Percentiles rank a stretch among this genome's conserved stretches.
Conservation (phyloP, 2,113 vertebrate species). For the Bungarus multicinctus region DNA sequence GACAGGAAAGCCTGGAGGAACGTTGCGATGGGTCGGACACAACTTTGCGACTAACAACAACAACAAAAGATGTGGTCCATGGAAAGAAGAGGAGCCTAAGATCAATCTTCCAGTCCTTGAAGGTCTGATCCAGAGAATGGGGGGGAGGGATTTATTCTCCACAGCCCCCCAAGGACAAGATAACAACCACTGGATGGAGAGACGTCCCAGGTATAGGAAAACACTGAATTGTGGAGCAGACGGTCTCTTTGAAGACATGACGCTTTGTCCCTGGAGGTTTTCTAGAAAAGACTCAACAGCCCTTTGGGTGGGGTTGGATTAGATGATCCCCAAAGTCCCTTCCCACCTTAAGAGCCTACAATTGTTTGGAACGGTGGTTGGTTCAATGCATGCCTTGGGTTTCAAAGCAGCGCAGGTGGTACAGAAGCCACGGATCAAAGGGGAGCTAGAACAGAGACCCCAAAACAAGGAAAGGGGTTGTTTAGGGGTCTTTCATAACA, state of each 20-base stretch:
- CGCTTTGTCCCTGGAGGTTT: not conserved
- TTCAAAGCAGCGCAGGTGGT: not conserved
- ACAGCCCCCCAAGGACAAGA: not conserved
- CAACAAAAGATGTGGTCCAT: not conserved
- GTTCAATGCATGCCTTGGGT: not conserved
- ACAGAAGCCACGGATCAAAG: not conserved
- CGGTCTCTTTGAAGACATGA: no score
- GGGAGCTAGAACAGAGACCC: not conserved
- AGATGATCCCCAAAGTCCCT: not conserved
- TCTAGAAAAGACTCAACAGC: not conserved
- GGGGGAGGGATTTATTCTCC: not conserved
- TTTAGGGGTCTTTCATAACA: not conserved
- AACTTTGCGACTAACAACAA: no score
- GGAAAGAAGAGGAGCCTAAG: not conserved
- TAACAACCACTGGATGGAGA: not conserved
- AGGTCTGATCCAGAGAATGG: not conserved
- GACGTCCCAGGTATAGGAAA: not conserved
- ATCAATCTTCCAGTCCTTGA: not conserved
- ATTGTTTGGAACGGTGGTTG: not conserved
- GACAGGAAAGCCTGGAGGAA: no score
- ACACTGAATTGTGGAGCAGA: fast-evolving
- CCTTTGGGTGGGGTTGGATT: not conserved
- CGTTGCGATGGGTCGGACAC: no score
- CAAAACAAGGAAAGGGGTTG: not conserved
- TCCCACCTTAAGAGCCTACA: not conserved